Evolutionary conservation across 92 coral and sea anemone genomes (phyloP), one percentile per base, ranked within the genome.

Genomic region (Heliopora coerulea): DNA sequence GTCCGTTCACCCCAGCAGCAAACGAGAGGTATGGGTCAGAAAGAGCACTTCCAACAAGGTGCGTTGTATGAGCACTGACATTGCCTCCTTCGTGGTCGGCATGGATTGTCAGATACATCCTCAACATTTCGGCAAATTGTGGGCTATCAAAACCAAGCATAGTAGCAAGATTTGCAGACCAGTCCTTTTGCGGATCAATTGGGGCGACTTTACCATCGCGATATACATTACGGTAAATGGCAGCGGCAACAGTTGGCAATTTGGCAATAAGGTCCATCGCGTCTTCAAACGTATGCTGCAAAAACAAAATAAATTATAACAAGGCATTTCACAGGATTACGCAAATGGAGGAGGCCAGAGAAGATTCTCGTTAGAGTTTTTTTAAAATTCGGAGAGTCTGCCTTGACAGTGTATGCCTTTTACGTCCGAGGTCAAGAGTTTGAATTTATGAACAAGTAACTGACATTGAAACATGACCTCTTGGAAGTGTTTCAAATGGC

Each of bases 1-100:
- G 89, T 3, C 96, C 98, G 73, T 93, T 93, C 95, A 93, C 90
- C 3, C 96, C 98, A 52, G 95, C 96, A 77, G 96, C 98, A 88
- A 93, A 88, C 14, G 91, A 93, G 21, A 93, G 95, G 73, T 93
- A 93, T 0, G 98, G 88, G 79, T 93, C 98, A 35, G 98, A 87
- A 65, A 93, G 54, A 21, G 98, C 89, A 83, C 98, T 93, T 2
- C 98, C 98, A 31, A 93, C 87, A 20, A 93, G 88, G 67, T 93
- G 98, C 34, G 88, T 82, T 29, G 96, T 48, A 56, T 93, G 98
- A 18, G 98, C 98, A 82, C 96, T 93, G 66, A 90, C 98, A 49
- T 93, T 93, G 19, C 98, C 98, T 27, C 98, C 98, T 80, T 93
- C 98, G 17, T 93, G 98, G 77, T 93, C 98, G 24, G 86, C 84